phyloP scores from a whole-genome alignment of 35 echinoderm and acorn worm genomes.

The Apostichopus parvimensis region DNA sequence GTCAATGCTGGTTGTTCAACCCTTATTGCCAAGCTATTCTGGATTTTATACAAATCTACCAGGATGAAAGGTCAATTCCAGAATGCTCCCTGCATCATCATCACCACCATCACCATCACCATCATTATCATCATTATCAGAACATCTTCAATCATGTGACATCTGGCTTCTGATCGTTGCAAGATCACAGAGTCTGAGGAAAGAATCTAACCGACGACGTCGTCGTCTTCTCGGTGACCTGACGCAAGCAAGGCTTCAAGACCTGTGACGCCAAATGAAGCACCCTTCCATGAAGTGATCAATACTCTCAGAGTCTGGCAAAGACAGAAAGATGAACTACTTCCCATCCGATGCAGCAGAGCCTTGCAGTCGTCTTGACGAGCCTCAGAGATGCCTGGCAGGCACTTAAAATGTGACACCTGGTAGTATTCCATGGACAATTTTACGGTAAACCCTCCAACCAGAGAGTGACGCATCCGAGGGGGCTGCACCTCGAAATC shows the following conservation, averaged over 20 bases:
- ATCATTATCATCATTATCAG: neutral
- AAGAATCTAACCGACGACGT: neutral
- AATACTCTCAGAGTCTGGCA: conserved; percentile 2
- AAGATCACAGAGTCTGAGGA: neutral
- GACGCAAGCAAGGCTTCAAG: conserved; percentile 8
- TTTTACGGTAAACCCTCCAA: neutral
- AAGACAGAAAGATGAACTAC: conserved; percentile 29
- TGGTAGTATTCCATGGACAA: neutral
- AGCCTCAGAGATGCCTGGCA: neutral
- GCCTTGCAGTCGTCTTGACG: neutral
- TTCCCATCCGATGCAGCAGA: neutral
- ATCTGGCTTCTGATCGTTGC: neutral
- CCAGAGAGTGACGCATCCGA: conserved; percentile 7
- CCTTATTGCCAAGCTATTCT: too few relatives aligned
- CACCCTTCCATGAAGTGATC: conserved; percentile 36
- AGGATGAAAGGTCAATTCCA: too few relatives aligned
- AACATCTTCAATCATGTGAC: neutral
- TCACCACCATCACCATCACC: neutral
- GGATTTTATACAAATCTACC: too few relatives aligned
- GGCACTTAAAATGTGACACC: conserved; percentile 34
- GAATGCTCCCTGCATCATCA: neutral
- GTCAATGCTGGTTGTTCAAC: too few relatives aligned
- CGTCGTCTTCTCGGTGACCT: neutral
- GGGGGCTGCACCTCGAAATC: conserved; percentile 32
- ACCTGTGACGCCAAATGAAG: neutral